Base-by-base conservation (phyloP, 2,888 invertebrate species). In the Entomobrya proxima region DNA sequence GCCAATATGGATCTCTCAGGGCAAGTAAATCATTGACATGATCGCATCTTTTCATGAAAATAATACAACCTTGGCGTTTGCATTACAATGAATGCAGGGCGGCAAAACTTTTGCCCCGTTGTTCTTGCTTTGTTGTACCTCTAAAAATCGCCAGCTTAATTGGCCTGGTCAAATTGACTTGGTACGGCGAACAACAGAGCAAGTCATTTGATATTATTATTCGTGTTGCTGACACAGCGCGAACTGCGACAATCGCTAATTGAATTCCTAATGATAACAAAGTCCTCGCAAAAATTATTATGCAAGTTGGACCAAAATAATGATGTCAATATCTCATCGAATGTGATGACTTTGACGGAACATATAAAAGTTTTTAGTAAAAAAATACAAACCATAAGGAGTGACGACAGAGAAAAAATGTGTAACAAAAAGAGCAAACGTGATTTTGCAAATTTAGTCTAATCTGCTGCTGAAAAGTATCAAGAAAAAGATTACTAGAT, bases 241-340 rank as follows among this genome's bases (percentile, higher is more conserved):
- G 4, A 58, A 18, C 40, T 47, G 11, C 11, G 24, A 40, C 47
- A 37, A 32, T 84, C 77, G 15, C 84, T 84, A 84, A 84, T 84
- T 84, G 84, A 69, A 84, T 50, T 55, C 64, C 64, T 76, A 83
- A 67, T 83, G 35, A 50, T 64, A 67, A 32, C 27, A 77, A 72
- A 72, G 72, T 72, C 72, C 72, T 72, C 72, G 72, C 72, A 47
- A 30, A 72, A 72, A 61, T 30, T 37, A 69, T 83, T 83, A 76
- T 64, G 83, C 67, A 83, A 83, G 76, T 76, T 18, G 21, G 40
- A 67, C 40, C n/a, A 83, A 77, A 72, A 77, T 84, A 84, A 77
- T 67, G 77, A 84, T 84, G 84, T 78, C 84, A 84, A 84, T 84
- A 84, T 78, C 84, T 35, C 64, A 67, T 64, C 58, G 7, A 40